Percentiles rank a stretch among this genome's conserved stretches.
These are phyloP conservation scores for Phyllostomus discolor DNA, from an alignment of 2,113 vertebrate species.

Conservation along the genomic window DNA sequence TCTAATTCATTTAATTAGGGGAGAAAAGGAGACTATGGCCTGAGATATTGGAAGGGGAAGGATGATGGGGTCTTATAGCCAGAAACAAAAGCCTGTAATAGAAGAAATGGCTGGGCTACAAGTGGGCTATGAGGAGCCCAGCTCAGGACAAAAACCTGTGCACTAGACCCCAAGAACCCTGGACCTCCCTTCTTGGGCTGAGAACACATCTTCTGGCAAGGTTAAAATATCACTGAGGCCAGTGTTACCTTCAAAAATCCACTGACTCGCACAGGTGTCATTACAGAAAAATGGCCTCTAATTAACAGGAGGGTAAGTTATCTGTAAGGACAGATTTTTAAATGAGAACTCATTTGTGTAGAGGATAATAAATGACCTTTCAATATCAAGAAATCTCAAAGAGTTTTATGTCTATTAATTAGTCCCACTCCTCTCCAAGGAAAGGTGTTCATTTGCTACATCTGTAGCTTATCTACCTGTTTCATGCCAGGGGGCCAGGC, in stretches of 20 bases:
- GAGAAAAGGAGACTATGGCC: background rate
- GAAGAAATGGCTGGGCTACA: background rate
- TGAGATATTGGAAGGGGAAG: background rate
- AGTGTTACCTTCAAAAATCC: constrained; percentile 44
- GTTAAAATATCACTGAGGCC: constrained; percentile 47
- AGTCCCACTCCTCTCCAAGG: background rate
- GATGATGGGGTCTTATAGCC: background rate
- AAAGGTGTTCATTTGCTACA: constrained; percentile 29
- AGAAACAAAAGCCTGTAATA: background rate
- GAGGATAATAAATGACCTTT: constrained; percentile 54
- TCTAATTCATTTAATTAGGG: background rate
- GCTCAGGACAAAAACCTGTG: background rate
- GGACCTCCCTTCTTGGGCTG: background rate
- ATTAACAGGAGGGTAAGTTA: constrained; percentile 53
- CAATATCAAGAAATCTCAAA: constrained; percentile 63
- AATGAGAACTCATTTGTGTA: constrained; percentile 54
- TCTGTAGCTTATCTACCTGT: background rate
- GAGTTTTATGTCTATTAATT: constrained; percentile 58
- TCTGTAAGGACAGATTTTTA: constrained; percentile 25
- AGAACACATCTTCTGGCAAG: constrained; percentile 22
- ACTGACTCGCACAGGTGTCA: constrained; percentile 46
- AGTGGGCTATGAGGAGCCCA: background rate
- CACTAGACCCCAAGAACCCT: background rate
- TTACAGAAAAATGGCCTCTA: constrained; percentile 49
- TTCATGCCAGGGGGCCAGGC: background rate